Base-by-base conservation (phyloP, 2,888 invertebrate genomes). In the Cephus pygmeus region DNA sequence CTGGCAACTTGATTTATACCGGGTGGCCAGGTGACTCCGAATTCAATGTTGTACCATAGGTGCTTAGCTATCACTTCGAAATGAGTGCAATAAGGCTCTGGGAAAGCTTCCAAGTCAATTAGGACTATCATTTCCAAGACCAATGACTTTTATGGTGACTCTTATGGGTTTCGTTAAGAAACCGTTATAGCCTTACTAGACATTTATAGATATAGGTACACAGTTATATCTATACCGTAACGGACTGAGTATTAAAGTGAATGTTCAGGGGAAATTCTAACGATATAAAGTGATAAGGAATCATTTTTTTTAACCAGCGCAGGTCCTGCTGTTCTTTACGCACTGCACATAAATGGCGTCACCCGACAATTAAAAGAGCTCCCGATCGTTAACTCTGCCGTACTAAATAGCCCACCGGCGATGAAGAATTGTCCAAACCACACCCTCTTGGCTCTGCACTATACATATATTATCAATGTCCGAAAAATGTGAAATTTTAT, bases 1-100 rank as follows among this genome's bases (percentile, higher is more conserved):
- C 74, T 74, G 74, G 74, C 74, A 34, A 34, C 34, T 74, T 74
- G 74, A 74, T 74, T 74, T 74, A 74, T 74, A 74, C 74, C 33
- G 35, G 36, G 31, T 74, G 34, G 74, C 74, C 74, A 74, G 74
- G 74, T 74, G 74, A 74, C 74, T 34, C 23, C 11, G 23, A 31
- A 31, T 71, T 71, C 31, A 71, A 71, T 56, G 23, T 23, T 15
- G 9, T 23, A 56, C 56, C 15, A 11, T 71, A 71, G 31, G 34
- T 34, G 71, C 31, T 30, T 30, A 12, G 9, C 30, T 30, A 15
- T 71, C 71, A 31, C 71, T 15, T 71, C 11, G 30, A 71, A 31
- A 33, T 15, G 30, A 23, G 30, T 6, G 23, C 31, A 56, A 56
- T 56, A 56, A 56, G 23, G 9, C 9, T 56, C 56, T 56, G 56